These are phyloP conservation scores for Halyomorpha halys DNA, from an alignment of 1,140 invertebrate genomes.

Conservation along the genomic window DNA sequence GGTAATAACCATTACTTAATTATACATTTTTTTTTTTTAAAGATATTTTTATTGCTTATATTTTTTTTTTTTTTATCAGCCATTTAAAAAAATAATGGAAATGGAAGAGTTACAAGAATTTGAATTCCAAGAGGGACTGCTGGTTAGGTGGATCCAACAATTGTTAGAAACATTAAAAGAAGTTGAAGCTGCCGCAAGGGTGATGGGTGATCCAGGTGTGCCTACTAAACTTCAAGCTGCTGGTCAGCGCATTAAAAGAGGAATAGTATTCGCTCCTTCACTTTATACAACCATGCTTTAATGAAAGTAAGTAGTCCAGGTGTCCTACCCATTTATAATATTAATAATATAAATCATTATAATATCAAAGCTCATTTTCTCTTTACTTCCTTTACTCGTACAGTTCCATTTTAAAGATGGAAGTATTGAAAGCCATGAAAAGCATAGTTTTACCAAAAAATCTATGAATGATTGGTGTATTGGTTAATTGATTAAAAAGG, in stretches of 20 bases:
- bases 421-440: too few relatives aligned
- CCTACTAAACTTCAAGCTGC: conserved; percentile 93
- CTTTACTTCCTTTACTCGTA: too few relatives aligned
- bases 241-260: conserved; percentile 82
- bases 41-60: background rate
- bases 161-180: conserved; percentile 87
- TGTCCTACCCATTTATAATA: too few relatives aligned
- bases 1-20: conserved; percentile 19
- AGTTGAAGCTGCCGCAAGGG: conserved; percentile 82
- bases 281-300: conserved; percentile 59
- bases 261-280: conserved; percentile 96
- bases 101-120: conserved; percentile 53
- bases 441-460: too few relatives aligned
- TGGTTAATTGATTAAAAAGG: too few relatives aligned
- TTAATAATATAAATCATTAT: too few relatives aligned
- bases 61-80: conserved; percentile 40
- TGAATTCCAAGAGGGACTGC: conserved; percentile 89
- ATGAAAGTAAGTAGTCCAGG: background rate
- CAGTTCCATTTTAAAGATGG: too few relatives aligned
- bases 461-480: too few relatives aligned
- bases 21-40: background rate
- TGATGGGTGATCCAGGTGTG: conserved; percentile 84
- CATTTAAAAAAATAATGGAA: conserved; percentile 86
- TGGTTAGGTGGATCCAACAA: conserved; percentile 94
- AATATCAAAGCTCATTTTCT: too few relatives aligned